Base-by-base conservation (phyloP, 2,888 invertebrate species). In the Eilema griseolum region DNA sequence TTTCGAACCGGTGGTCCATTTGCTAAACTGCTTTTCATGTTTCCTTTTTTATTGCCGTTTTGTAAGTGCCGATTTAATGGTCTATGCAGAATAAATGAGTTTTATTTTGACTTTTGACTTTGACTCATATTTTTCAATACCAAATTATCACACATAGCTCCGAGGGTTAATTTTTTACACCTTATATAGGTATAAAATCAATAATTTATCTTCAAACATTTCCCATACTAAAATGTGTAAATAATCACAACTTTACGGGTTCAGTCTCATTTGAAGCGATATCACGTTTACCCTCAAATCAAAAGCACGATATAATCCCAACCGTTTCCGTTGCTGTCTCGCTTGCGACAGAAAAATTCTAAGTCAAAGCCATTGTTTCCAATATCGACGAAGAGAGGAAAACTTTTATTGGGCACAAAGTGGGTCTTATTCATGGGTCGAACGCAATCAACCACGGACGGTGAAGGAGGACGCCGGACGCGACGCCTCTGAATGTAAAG, bases 361-460 rank as follows among this genome's bases (percentile, higher is more conserved):
- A 89, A 92, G 89, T 91, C 93, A 92, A 92, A 93, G 92, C 90
- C 88, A 93, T 94, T 95, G 94, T 95, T 94, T 95, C 92, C 94
- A 93, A 94, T 93, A 93, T 92, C 91, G 82, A 52, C 82, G 86
- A 86, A 89, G 86, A 88, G 89, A 88, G 89, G 93, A 89, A 91
- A 93, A 93, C 89, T 94, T 94, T 94, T 94, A 94, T 94, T 92
- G 92, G 89, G 92, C 91, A 92, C 93, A 93, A 94, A 94, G 95
- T 94, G 92, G 91, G 92, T 90, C 93, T 95, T 93, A 94, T 93
- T 94, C 92, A 92, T 88, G 90, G 90, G 86, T 87, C 87, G 89
- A 86, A 90, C 89, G 92, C 91, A 92, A 93, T 93, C 92, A 93
- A 89, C 90, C 89, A 87, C 88, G 87, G 86, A 83, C 85, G 83